Percentiles rank a stretch among this genome's conserved stretches.
These are phyloP conservation scores for Scartelaos histophorus DNA, from an alignment of 2,113 vertebrate species.

Conservation along the genomic window DNA sequence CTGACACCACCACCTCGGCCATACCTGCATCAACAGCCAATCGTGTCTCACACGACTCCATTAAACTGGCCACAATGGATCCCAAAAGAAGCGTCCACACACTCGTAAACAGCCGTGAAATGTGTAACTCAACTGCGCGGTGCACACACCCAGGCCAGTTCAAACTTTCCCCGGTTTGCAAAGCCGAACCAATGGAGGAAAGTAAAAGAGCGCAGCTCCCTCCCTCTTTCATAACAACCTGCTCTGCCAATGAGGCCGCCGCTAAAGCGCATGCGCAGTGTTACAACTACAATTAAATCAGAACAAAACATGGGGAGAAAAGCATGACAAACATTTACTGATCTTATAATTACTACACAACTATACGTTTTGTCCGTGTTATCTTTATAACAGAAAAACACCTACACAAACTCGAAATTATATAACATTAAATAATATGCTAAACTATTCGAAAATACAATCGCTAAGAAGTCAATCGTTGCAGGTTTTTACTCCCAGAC, in stretches of 20 bases:
- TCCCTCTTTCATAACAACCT: constrained; percentile 2
- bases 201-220: background rate
- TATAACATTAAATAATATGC: too few species aligned
- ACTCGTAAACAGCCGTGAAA: background rate
- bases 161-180: constrained; percentile 61
- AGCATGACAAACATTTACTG: too few species aligned
- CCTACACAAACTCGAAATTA: too few species aligned
- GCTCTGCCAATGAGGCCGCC: background rate
- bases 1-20: constrained; percentile 17
- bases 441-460: too few species aligned
- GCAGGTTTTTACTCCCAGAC: too few species aligned
- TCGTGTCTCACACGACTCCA: constrained; percentile 14
- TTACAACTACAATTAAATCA: too few species aligned
- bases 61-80: background rate
- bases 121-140: too few species aligned
- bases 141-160: constrained; percentile 31
- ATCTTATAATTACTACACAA: too few species aligned
- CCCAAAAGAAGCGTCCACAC: background rate
- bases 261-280: background rate
- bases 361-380: too few species aligned
- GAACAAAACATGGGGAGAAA: too few species aligned
- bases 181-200: constrained; percentile 41
- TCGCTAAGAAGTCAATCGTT: too few species aligned
- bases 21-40: background rate
- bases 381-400: too few species aligned